Conservation (phyloP, 2,888 invertebrate genomes). For the Terebella lapidaria region DNA sequence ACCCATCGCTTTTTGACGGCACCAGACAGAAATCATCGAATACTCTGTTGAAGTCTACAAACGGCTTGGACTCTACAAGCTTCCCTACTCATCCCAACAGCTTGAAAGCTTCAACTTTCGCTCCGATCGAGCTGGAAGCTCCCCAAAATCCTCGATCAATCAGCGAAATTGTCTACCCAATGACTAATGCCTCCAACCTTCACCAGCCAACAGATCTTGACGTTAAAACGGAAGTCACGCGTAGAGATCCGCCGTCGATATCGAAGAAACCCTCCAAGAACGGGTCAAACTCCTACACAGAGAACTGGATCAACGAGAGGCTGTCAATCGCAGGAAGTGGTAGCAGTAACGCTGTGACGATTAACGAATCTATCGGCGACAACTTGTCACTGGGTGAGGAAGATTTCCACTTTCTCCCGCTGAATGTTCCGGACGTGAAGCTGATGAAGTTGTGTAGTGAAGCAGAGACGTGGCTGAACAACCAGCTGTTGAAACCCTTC, state of each 20-base stretch:
- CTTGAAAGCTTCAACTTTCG: not conserved
- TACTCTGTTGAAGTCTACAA: too few relatives aligned
- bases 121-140: too few relatives aligned
- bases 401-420: constrained; percentile 25
- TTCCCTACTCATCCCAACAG: not conserved
- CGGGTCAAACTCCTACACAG: not conserved
- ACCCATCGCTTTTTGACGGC: too few relatives aligned
- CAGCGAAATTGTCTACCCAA: constrained; percentile 14
- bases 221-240: not conserved
- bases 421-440: constrained; percentile 34
- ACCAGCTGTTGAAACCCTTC: constrained; percentile 36
- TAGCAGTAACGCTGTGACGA: constrained; percentile 22
- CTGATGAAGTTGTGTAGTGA: constrained; percentile 45
- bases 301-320: not conserved
- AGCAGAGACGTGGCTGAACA: constrained; percentile 41
- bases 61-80: too few relatives aligned
- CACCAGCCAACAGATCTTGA: not conserved
- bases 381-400: constrained; percentile 25
- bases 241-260: not conserved
- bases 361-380: constrained; percentile 25
- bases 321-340: not conserved
- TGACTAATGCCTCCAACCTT: not conserved
- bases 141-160: not conserved
- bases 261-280: not conserved
- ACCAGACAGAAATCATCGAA: too few relatives aligned